Evolutionary conservation across 2,888 invertebrate genomes (phyloP).

Genomic region (Dryobota labecula): DNA sequence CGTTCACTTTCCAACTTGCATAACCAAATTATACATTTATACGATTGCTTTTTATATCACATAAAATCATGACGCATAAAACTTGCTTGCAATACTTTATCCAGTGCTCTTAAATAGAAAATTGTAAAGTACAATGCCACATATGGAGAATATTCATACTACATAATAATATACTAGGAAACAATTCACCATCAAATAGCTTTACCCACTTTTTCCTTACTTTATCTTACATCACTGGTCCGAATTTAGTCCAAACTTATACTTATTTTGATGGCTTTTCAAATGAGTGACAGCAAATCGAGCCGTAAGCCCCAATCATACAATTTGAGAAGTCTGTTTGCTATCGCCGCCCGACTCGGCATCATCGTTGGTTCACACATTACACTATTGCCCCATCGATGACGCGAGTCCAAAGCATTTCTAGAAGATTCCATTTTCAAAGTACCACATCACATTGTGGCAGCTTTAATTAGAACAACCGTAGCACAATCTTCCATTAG

Average conservation of each 20-base stretch:
- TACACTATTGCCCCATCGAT: constrained; percentile 43
- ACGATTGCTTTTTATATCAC: constrained; percentile 66
- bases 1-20: constrained; percentile 57
- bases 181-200: constrained; percentile 61
- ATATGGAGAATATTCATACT: constrained; percentile 63
- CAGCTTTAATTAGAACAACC: constrained; percentile 41
- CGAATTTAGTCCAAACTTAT: constrained; percentile 63
- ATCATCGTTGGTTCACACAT: constrained; percentile 59
- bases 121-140: constrained; percentile 62
- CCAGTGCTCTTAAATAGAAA: constrained; percentile 61
- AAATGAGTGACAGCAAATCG: constrained; percentile 66
- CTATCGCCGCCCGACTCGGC: constrained; percentile 42
- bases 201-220: constrained; percentile 64
- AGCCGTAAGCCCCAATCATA: constrained; percentile 76
- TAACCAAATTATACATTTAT: constrained; percentile 64
- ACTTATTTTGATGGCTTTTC: constrained; percentile 69
- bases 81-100: constrained; percentile 55
- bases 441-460: constrained; percentile 36
- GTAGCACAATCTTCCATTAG: constrained; percentile 8
- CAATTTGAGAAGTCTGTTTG: constrained; percentile 72
- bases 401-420: constrained; percentile 41
- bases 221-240: constrained; percentile 62
- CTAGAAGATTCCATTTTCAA: constrained; percentile 54
- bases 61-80: constrained; percentile 66
- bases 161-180: constrained; percentile 63